Conservation (phyloP, 2,888 invertebrate genomes). For the Pammene aurita region DNA sequence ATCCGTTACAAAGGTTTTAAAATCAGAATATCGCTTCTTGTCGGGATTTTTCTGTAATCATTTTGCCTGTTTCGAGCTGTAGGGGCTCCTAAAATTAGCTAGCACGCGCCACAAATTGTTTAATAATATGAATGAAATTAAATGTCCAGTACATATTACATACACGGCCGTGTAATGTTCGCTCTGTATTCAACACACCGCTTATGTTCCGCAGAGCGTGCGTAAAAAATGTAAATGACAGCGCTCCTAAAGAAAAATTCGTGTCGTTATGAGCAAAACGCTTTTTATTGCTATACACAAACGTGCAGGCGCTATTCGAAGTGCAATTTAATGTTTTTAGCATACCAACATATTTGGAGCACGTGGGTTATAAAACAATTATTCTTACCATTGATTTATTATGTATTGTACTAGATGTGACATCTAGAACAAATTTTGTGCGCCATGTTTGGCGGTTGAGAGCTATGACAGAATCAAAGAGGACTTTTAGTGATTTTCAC, state of each 20-base stretch:
- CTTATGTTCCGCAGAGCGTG: slow-evolving; percentile 35
- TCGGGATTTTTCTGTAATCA: background rate
- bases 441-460: no score
- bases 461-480: no score
- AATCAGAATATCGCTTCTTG: no score
- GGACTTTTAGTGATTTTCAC: no score
- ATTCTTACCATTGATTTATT: no score
- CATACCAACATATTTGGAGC: slow-evolving; percentile 21
- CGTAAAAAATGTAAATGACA: slow-evolving; percentile 51
- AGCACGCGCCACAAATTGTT: slow-evolving; percentile 1
- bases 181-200: slow-evolving; percentile 44
- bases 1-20: no score
- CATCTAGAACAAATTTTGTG: no score
- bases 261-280: slow-evolving; percentile 45
- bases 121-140: slow-evolving; percentile 28
- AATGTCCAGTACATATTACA: slow-evolving; percentile 27
- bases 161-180: slow-evolving; percentile 29
- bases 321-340: slow-evolving; percentile 46
- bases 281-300: slow-evolving; percentile 54
- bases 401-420: no score
- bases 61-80: background rate
- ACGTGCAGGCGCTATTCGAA: slow-evolving; percentile 50
- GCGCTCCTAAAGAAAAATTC: slow-evolving; percentile 57
- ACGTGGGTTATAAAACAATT: slow-evolving; percentile 33
- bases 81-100: background rate